Evolutionary conservation across 1,140 invertebrate species (phyloP), one percentile per base, ranked within the genome.

Genomic region (Harlomillsia oculata): DNA sequence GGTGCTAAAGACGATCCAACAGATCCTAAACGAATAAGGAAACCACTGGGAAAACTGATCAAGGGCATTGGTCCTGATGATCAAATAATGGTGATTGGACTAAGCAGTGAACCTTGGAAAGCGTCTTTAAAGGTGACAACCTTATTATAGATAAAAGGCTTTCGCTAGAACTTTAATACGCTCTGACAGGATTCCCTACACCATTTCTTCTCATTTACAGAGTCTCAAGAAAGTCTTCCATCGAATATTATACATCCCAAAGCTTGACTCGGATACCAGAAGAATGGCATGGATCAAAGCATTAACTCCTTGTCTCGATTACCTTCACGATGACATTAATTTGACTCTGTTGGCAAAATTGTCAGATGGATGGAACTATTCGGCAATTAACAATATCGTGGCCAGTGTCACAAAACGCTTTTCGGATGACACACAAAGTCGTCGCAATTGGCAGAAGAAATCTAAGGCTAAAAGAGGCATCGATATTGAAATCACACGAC

Each of bases 21-120:
- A 5, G 92, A 97, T 73, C 91, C 92, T 0, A 95, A 95, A 72
- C 75, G 92, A 60, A 70, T 97, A 45, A 95, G 92, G 70, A 97
- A 97, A 71, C 91, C 95, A 75, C 75, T 97, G 39, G 82, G 87
- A 0, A 94, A 93, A 71, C 75, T 94, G 11, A 78, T 97, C 2
- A 95, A 95, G 77, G 82, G 80, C 65, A 77, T 86, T 28, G 74
- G 72, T 44, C 63, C 69, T 9, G 89, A 91, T 69, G 89, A 93
- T 69, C 75, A 81, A 26, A 78, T 96, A 9, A 74, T 97, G 60
- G 74, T 97, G 16, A 78, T 96, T 30, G 92, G 91, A 0, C 84
- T 83, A 5, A 82, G 86, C 0, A 77, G 76, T 64, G 78, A 79
- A 59, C 92, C 93, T 1, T 95, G 89, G 89, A 78, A 82, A 51